Conservation (phyloP, 2,113 vertebrate genomes). For the Sphyrna mokarran region DNA sequence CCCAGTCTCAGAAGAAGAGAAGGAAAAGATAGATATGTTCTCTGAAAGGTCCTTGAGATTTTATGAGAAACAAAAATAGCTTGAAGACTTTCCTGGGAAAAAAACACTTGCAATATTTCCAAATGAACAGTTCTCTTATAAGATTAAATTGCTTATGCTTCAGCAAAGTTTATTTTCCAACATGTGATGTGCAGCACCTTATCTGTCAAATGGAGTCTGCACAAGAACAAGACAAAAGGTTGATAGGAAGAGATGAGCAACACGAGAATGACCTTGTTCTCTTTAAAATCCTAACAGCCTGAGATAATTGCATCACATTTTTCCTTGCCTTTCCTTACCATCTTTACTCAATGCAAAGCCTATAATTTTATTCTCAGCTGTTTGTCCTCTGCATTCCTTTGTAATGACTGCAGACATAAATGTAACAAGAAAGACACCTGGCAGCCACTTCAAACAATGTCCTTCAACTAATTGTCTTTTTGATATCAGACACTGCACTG, state of each 20-base stretch:
- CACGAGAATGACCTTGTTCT: neutral
- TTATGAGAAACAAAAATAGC: neutral
- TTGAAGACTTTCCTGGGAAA: constrained; percentile 36
- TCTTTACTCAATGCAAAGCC: neutral
- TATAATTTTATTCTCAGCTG: constrained; percentile 25
- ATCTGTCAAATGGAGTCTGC: constrained; percentile 22
- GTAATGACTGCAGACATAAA: neutral
- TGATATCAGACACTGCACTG: neutral
- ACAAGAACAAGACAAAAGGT: constrained; percentile 27
- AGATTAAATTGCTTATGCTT: constrained; percentile 9
- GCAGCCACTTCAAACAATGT: constrained; percentile 16
- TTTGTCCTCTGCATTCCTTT: neutral
- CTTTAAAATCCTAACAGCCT: constrained; percentile 11
- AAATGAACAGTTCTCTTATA: neutral
- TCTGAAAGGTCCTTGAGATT: constrained; percentile 35
- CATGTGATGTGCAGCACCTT: neutral
- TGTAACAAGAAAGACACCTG: constrained; percentile 36
- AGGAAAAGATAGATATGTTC: neutral
- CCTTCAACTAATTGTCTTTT: constrained; percentile 8
- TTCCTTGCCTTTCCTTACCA: neutral
- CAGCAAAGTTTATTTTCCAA: neutral
- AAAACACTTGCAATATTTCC: constrained; percentile 29
- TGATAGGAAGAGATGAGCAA: neutral
- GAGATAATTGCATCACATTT: neutral
- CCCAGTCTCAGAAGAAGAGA: neutral